These are phyloP conservation scores for Lophius americanus DNA, from an alignment of 2,797 vertebrate genomes.

Conservation along the genomic window DNA sequence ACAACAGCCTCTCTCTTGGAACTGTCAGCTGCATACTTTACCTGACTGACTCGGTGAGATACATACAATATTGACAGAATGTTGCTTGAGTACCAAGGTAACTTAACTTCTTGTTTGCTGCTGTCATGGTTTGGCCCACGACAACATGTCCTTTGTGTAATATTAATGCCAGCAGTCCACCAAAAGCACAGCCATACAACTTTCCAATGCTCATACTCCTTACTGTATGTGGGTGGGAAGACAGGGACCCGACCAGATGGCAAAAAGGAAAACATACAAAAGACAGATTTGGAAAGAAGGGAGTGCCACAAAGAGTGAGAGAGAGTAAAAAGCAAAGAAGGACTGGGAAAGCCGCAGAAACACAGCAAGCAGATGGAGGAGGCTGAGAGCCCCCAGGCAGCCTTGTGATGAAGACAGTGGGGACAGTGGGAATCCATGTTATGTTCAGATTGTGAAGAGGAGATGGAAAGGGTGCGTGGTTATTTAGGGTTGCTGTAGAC, in stretches of 20 bases:
- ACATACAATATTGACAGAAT: slow-evolving; percentile 36
- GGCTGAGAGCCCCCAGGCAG: slow-evolving; percentile 74
- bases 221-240: slow-evolving; percentile 34
- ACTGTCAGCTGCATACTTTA: slow-evolving; percentile 40
- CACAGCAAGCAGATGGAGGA: slow-evolving; percentile 76
- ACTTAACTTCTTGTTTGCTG: slow-evolving; percentile 40
- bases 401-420: slow-evolving; percentile 77
- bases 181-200: slow-evolving; percentile 35
- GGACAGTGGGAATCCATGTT: slow-evolving; percentile 71
- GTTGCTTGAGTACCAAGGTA: slow-evolving; percentile 15
- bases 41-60: slow-evolving; percentile 22
- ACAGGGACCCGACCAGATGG: slow-evolving; percentile 53
- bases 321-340: slow-evolving; percentile 59
- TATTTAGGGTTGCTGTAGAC: slow-evolving; percentile 34
- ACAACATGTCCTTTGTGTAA: slow-evolving; percentile 39
- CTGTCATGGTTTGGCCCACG: slow-evolving; percentile 36
- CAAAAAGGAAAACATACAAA: slow-evolving; percentile 50
- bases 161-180: slow-evolving; percentile 40
- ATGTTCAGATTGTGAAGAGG: slow-evolving; percentile 68
- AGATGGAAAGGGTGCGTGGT: slow-evolving; percentile 29
- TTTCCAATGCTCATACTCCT: slow-evolving; percentile 35
- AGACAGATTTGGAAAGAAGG: slow-evolving; percentile 62
- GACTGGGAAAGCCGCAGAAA: slow-evolving; percentile 65
- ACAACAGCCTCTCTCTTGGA: slow-evolving; percentile 28
- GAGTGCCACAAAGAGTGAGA: slow-evolving; percentile 65